Base-by-base conservation (phyloP, 1,140 invertebrate genomes). In the Drosophila repleta region DNA sequence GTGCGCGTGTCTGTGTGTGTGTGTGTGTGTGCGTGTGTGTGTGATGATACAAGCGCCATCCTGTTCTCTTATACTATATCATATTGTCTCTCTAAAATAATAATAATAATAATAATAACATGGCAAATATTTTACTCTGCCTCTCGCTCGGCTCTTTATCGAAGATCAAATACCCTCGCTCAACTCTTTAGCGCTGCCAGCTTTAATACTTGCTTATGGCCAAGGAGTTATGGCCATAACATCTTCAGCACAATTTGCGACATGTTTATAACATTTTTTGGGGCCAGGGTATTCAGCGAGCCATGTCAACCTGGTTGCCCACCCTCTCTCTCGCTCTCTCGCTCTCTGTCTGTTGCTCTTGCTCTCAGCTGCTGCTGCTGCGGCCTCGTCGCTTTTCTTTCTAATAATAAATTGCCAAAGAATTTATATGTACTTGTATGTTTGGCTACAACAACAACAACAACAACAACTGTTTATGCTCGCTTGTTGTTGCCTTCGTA, bases 391-490 rank as follows among this genome's bases (percentile, higher is more conserved):
- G 67, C 71, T 78, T 63, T 71, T 29, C 20, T 29, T 87, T 87
- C 82, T 87, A 87, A 87, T 87, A 87, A 87, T 87, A 87, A 87
- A 82, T 85, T 85, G 83, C 78, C 71, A 75, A 82, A 75, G 82
- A 85, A 87, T 85, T 87, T 76, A 76, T 76, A 70, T 85, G 82
- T 81, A 52, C 62, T 66, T 48, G 68, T 52, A 52, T 52, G 53
- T 87, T 78, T 76, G 56, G 48, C 60, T 46, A 17, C 20, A 82
- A 77, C 18, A 57, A 17, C 55, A 57, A 43, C 13, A 57, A 26
- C 55, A 45, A 15, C 32, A 49, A 63, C 21, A 65, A 37, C 39
- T 49, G 21, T 57, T 64, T 17, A 55, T 65, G 49, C 15, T 48
- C 49, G 45, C 7, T 52, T 64, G 18, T 61, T 66, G 49, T 41